These are phyloP conservation scores for Cyclophora punctaria DNA, from an alignment of 2,888 invertebrate genomes.

Conservation along the genomic window DNA sequence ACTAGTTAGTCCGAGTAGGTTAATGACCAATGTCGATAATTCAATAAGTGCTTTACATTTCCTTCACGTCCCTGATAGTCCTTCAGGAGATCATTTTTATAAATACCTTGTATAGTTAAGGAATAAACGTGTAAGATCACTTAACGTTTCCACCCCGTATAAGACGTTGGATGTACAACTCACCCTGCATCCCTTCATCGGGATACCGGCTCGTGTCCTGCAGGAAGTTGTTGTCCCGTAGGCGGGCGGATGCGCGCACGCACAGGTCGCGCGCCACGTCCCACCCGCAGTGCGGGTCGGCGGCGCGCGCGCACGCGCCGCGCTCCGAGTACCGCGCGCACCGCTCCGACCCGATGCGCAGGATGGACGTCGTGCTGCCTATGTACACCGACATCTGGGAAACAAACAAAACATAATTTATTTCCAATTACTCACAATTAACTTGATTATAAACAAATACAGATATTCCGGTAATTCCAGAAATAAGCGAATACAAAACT, in stretches of 20 bases:
- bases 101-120: too few relatives aligned
- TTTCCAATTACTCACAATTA: too few relatives aligned
- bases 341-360: slow-evolving; percentile 85
- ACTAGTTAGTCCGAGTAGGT: too few relatives aligned
- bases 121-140: too few relatives aligned
- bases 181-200: slow-evolving; percentile 29
- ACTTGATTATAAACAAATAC: too few relatives aligned
- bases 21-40: too few relatives aligned
- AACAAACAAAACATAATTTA: too few relatives aligned
- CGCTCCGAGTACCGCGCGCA: slow-evolving; percentile 83
- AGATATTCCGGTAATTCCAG: too few relatives aligned
- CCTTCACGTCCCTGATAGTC: too few relatives aligned
- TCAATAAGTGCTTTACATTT: too few relatives aligned
- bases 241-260: slow-evolving; percentile 70
- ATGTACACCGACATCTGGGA: slow-evolving; percentile 83
- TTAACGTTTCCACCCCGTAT: too few relatives aligned
- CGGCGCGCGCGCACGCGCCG: slow-evolving; percentile 84
- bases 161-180: slow-evolving; percentile 1
- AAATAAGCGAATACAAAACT: neutral
- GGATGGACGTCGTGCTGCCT: slow-evolving; percentile 79
- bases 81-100: too few relatives aligned
- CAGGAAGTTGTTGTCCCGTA: slow-evolving; percentile 84
- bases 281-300: slow-evolving; percentile 98
- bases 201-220: slow-evolving; percentile 81
- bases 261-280: slow-evolving; percentile 84